Evolutionary conservation across 1,140 invertebrate species (phyloP).

Genomic region (Asbolus verrucosus): DNA sequence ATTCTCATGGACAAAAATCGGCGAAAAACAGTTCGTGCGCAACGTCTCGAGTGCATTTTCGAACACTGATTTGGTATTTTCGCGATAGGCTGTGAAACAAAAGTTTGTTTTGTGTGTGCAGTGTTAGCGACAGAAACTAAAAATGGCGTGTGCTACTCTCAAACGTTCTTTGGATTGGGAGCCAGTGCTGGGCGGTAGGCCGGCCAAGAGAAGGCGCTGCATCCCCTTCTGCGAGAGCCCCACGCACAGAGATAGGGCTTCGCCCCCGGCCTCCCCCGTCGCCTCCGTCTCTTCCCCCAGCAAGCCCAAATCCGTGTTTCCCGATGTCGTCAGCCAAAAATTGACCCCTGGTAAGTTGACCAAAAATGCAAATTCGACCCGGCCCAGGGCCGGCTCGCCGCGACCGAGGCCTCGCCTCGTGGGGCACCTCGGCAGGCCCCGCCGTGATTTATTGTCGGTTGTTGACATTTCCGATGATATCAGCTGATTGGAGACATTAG

Average conservation of each 20-base stretch:
- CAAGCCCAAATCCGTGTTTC: constrained; percentile 62
- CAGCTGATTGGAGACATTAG: constrained; percentile 61
- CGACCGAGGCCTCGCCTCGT: too few species aligned
- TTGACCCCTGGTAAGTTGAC: constrained; percentile 83
- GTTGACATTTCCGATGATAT: constrained; percentile 63
- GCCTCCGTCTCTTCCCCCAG: constrained; percentile 75
- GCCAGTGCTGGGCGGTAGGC: constrained; percentile 82
- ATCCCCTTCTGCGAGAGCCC: constrained; percentile 82
- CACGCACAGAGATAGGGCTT: constrained; percentile 56
- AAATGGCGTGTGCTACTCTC: constrained; percentile 96
- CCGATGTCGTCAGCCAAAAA: constrained; percentile 69
- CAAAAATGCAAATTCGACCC: too few species aligned
- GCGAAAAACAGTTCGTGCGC: background rate
- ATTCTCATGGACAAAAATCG: constrained; percentile 4
- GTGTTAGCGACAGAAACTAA: constrained; percentile 66
- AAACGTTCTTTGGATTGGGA: constrained; percentile 95
- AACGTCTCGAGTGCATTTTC: constrained; percentile 29
- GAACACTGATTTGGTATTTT: constrained; percentile 37
- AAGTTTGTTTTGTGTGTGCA: constrained; percentile 55
- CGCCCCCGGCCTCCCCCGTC: constrained; percentile 39
- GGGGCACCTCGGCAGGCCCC: too few species aligned
- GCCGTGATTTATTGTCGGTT: constrained; percentile 18
- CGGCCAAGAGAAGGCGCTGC: constrained; percentile 89
- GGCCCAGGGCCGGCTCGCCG: background rate
- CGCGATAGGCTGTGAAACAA: constrained; percentile 51